A percentile compares a stretch with the other conserved stretches of the same genome.
Evolutionary conservation across 1,140 invertebrate genomes (phyloP).

Genomic region (Drosophila sulfurigaster): DNA sequence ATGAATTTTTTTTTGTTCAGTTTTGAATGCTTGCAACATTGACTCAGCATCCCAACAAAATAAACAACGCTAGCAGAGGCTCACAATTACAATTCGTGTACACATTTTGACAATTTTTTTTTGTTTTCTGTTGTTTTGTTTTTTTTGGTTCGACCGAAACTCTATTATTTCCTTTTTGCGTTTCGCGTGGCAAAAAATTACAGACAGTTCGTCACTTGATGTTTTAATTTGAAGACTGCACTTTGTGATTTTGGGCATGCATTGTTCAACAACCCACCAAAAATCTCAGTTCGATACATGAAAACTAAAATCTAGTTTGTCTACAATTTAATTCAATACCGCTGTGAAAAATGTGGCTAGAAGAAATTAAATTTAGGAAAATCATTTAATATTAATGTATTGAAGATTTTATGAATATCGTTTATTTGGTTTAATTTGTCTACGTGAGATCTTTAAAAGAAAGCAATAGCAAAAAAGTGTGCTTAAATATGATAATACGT

Average conservation of each 20-base stretch:
- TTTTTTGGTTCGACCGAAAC: conserved; percentile 28
- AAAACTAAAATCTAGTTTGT: neutral
- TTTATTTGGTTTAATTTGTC: no score
- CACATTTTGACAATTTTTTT: conserved; percentile 49
- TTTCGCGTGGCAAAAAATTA: conserved; percentile 21
- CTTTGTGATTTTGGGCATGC: conserved; percentile 28
- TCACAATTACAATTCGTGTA: conserved; percentile 61
- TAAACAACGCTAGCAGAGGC: conserved; percentile 57
- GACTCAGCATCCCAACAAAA: conserved; percentile 56
- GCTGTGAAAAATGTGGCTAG: no score
- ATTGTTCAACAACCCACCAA: neutral
- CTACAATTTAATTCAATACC: neutral
- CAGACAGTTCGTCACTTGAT: conserved; percentile 51
- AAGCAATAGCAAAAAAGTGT: no score
- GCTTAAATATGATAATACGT: no score
- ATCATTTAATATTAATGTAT: no score
- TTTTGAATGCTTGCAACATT: conserved; percentile 60
- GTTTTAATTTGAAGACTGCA: conserved; percentile 54
- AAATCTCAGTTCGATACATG: neutral
- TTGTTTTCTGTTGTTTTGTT: conserved; percentile 11
- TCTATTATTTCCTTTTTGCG: conserved; percentile 20
- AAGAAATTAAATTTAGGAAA: no score
- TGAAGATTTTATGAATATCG: no score
- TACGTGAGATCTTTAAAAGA: no score
- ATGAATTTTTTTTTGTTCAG: conserved; percentile 39